A percentile compares a stretch with the other conserved stretches of the same genome.
Evolutionary conservation across 2,113 vertebrate species (phyloP).

Genomic region (Neoarius graeffei): DNA sequence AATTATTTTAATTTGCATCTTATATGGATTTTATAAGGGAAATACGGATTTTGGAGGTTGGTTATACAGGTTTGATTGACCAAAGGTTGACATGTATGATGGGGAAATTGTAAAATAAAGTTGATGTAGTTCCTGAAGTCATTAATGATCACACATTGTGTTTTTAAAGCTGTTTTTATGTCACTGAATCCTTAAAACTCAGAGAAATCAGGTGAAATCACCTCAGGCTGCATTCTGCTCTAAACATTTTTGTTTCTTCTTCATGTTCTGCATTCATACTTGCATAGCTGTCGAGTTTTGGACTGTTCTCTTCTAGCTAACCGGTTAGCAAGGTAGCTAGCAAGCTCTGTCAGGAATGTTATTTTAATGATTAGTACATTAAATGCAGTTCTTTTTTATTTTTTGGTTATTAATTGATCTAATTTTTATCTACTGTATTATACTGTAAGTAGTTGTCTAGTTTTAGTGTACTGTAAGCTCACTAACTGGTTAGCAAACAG

Average conservation of each 20-base stretch:
- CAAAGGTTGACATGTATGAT: too few species aligned
- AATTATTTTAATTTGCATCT: too few species aligned
- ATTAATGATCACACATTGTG: background rate
- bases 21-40: too few species aligned
- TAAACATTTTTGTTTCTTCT: background rate
- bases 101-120: background rate
- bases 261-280: background rate
- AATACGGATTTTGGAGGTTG: too few species aligned
- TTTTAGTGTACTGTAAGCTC: too few species aligned
- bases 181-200: background rate
- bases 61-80: too few species aligned
- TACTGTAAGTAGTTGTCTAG: too few species aligned
- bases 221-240: background rate
- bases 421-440: too few species aligned
- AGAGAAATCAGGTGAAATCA: background rate
- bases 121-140: background rate
- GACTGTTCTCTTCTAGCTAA: background rate
- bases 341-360: background rate
- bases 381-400: background rate
- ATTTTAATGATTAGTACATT: background rate
- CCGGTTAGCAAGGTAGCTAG: background rate
- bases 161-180: background rate
- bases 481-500: too few species aligned
- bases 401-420: too few species aligned
- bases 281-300: background rate